Conservation (phyloP, 2,113 vertebrate genomes). For the Macroglossus sobrinus region DNA sequence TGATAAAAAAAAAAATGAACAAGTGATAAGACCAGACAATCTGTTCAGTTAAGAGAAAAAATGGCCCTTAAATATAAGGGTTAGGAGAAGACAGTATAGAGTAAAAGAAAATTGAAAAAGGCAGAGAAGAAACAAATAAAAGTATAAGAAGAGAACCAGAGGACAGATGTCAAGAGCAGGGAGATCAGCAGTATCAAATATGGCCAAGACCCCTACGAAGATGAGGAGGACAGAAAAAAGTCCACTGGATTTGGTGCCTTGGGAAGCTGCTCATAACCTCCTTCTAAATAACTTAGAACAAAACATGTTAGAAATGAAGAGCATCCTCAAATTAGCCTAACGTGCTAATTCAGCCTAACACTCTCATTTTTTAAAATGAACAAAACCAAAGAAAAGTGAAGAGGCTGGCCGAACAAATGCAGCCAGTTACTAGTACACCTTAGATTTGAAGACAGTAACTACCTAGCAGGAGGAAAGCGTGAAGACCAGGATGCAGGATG, state of each 20-base stretch:
- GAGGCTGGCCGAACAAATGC: fast-evolving
- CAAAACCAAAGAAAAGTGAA: background rate
- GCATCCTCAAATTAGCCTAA: background rate
- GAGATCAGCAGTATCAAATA: background rate
- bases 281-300: background rate
- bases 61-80: background rate
- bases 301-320: background rate
- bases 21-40: background rate
- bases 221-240: background rate
- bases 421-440: background rate
- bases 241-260: background rate
- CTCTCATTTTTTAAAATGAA: background rate
- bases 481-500: background rate
- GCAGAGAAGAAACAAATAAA: background rate
- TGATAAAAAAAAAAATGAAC: background rate
- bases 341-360: background rate
- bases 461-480: background rate
- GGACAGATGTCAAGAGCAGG: background rate
- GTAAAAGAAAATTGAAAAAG: background rate
- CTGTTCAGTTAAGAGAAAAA: background rate
- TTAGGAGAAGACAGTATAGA: background rate
- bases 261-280: background rate
- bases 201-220: background rate
- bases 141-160: background rate
- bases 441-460: background rate